These are phyloP conservation scores for Listronotus oregonensis DNA, from an alignment of 1,140 invertebrate species.

Conservation along the genomic window DNA sequence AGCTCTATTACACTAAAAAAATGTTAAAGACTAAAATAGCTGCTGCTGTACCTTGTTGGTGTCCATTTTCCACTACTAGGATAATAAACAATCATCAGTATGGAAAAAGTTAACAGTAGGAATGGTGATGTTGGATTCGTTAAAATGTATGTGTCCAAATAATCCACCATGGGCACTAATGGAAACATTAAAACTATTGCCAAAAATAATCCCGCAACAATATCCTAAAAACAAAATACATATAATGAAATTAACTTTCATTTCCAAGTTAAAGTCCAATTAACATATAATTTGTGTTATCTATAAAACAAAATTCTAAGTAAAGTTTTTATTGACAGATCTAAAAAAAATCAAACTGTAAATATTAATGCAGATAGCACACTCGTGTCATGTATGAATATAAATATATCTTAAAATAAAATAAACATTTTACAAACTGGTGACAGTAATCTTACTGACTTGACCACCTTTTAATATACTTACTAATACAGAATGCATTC, in stretches of 20 bases:
- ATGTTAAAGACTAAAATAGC: no score
- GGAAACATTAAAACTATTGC: constrained; percentile 70
- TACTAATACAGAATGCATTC: constrained; percentile 89
- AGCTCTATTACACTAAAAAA: no score
- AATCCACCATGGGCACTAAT: constrained; percentile 75
- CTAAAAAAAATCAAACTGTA: no score
- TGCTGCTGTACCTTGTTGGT: constrained; percentile 69
- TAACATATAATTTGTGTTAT: constrained; percentile 6
- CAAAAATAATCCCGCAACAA: constrained; percentile 74
- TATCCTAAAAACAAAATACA: constrained; percentile 66
- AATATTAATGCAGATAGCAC: no score
- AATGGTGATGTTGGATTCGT: constrained; percentile 69
- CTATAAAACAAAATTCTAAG: neutral
- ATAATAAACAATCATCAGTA: constrained; percentile 72
- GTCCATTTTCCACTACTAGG: constrained; percentile 79
- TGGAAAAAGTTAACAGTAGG: constrained; percentile 66
- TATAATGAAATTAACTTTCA: no score
- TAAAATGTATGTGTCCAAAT: constrained; percentile 73
- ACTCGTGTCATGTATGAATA: no score
- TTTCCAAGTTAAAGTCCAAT: constrained; percentile 1
- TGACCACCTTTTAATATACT: constrained; percentile 50
- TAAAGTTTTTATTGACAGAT: no score
- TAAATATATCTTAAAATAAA: no score
- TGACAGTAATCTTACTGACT: no score
- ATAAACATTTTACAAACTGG: no score